Percentiles rank a stretch among this genome's conserved stretches.
Evolutionary conservation across 1,140 invertebrate genomes (phyloP).

Genomic region (Oryctes rhinoceros): DNA sequence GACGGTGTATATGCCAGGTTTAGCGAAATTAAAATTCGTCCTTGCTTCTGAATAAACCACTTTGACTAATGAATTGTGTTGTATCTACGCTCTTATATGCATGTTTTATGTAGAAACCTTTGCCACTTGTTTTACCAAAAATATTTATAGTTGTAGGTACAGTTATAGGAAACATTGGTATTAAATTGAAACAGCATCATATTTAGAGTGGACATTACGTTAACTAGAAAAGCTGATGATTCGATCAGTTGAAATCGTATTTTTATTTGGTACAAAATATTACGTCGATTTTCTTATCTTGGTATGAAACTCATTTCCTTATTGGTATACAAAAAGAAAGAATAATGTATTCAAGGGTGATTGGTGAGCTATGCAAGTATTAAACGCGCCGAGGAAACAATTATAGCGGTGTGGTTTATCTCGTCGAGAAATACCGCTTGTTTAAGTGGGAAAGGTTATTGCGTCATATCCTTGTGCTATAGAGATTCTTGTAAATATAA

Average conservation of each 20-base stretch:
- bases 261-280: too few relatives aligned
- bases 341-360: constrained; percentile 9
- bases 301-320: too few relatives aligned
- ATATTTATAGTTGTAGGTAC: too few relatives aligned
- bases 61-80: background rate
- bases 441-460: background rate
- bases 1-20: background rate
- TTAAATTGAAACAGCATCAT: too few relatives aligned
- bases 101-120: background rate
- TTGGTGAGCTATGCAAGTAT: background rate
- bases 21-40: background rate
- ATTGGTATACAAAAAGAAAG: too few relatives aligned
- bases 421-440: background rate
- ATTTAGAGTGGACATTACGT: too few relatives aligned
- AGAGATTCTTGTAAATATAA: background rate
- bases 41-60: background rate
- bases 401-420: background rate
- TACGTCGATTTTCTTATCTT: too few relatives aligned
- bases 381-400: background rate
- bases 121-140: too few relatives aligned
- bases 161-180: too few relatives aligned
- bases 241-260: too few relatives aligned
- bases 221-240: too few relatives aligned
- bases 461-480: background rate
- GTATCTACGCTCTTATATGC: background rate